phyloP scores from a whole-genome alignment of 2,888 invertebrate genomes.

The Hirtodrosophila trivittata region DNA sequence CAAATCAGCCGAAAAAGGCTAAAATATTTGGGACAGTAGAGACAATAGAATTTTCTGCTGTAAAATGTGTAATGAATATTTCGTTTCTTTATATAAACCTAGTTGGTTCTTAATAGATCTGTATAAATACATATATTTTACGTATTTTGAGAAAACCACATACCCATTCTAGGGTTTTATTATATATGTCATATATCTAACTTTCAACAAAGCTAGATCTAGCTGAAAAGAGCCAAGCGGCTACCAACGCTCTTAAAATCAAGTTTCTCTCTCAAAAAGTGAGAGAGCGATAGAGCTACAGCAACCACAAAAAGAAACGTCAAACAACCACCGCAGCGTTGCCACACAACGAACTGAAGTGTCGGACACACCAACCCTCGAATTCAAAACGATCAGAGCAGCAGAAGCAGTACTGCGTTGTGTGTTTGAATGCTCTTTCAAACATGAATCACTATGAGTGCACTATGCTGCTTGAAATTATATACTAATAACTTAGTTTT shows the following conservation, averaged over 20 bases:
- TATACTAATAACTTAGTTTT: too few relatives aligned
- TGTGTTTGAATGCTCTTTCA: constrained; percentile 43
- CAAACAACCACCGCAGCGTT: constrained; percentile 72
- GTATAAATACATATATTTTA: too few relatives aligned
- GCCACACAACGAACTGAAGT: constrained; percentile 34
- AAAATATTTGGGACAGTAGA: too few relatives aligned
- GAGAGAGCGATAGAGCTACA: constrained; percentile 25
- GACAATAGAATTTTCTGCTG: too few relatives aligned
- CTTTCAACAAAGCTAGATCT: constrained; percentile 9
- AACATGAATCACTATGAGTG: neutral
- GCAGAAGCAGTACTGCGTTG: constrained; percentile 19
- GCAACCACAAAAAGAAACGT: constrained; percentile 60
- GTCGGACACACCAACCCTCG: constrained; percentile 59
- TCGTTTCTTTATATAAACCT: too few relatives aligned
- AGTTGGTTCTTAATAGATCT: too few relatives aligned
- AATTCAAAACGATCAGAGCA: constrained; percentile 49
- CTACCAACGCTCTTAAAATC: constrained; percentile 24
- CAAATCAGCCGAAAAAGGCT: neutral
- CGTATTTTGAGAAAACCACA: too few relatives aligned
- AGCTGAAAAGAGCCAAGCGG: neutral
- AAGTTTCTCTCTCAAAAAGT: constrained; percentile 10
- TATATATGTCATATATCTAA: too few relatives aligned
- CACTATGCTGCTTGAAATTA: constrained; percentile 1
- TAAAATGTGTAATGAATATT: too few relatives aligned
- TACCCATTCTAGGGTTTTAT: too few relatives aligned